These are phyloP conservation scores for Brassicogethes aeneus DNA, from an alignment of 2,888 invertebrate species.

Conservation along the genomic window DNA sequence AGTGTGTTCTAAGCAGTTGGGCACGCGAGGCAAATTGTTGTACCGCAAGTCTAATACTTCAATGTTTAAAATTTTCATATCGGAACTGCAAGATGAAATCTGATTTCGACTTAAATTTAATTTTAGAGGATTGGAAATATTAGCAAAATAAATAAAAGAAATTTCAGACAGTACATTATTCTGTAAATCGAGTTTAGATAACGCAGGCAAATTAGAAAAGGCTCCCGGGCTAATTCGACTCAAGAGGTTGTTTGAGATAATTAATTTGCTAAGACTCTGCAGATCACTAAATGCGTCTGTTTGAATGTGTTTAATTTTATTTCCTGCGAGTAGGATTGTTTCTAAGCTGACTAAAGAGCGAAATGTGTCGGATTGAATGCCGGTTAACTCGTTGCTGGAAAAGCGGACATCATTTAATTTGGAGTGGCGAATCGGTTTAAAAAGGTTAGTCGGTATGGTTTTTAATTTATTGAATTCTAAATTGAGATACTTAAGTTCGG, in stretches of 20 bases:
- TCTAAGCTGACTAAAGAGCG: constrained; percentile 62
- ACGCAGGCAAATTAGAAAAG: constrained; percentile 64
- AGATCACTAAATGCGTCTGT: constrained; percentile 68
- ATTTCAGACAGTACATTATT: constrained; percentile 65
- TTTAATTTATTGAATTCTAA: constrained; percentile 77
- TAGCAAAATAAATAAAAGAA: constrained; percentile 57
- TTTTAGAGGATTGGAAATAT: constrained; percentile 61
- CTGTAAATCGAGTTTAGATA: constrained; percentile 73
- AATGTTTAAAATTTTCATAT: constrained; percentile 48
- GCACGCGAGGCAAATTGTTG: constrained; percentile 57
- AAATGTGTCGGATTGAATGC: constrained; percentile 61
- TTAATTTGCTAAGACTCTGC: constrained; percentile 69
- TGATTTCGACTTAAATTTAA: constrained; percentile 70
- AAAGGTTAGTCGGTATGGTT: constrained; percentile 57
- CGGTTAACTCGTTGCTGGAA: constrained; percentile 70
- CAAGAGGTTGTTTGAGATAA: constrained; percentile 76
- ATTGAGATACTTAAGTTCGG: constrained; percentile 70
- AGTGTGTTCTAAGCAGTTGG: constrained; percentile 57
- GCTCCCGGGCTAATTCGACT: constrained; percentile 62
- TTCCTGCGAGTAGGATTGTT: constrained; percentile 70
- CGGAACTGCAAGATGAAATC: constrained; percentile 42
- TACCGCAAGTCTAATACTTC: constrained; percentile 62
- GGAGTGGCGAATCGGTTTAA: constrained; percentile 59
- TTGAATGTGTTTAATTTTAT: constrained; percentile 62
- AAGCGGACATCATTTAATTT: constrained; percentile 70